A percentile compares a stretch with the other conserved stretches of the same genome.
Evolutionary conservation across 2,113 vertebrate genomes (phyloP).

Genomic region (Syngnathoides biaculeatus): DNA sequence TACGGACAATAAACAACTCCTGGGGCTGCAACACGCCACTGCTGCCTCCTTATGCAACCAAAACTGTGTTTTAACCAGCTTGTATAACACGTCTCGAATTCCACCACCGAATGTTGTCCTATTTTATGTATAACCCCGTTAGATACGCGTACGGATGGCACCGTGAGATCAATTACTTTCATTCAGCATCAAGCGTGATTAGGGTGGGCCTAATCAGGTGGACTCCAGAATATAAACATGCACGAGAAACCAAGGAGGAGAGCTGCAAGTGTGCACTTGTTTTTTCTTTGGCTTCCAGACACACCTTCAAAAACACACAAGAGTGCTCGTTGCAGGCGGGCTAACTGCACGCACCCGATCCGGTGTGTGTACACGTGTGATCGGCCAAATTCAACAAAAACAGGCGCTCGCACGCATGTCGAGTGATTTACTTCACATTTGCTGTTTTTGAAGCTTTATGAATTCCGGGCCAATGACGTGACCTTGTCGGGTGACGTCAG

Average conservation of each 20-base stretch:
- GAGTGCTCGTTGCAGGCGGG: conserved; percentile 33
- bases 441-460: too few species aligned
- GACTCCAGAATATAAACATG: conserved; percentile 11
- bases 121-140: background rate
- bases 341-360: conserved; percentile 12
- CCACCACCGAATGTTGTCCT: background rate
- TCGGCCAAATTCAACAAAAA: background rate
- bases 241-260: background rate
- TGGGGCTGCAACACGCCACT: too few species aligned
- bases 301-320: conserved; percentile 27
- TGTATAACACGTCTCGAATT: background rate
- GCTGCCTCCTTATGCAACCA: background rate
- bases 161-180: background rate
- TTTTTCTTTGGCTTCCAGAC: too few species aligned
- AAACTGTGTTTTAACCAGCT: too few species aligned
- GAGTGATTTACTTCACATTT: too few species aligned
- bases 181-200: background rate
- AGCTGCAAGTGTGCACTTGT: conserved; percentile 4
- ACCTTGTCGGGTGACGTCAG: too few species aligned
- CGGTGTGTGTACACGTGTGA: background rate
- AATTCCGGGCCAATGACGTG: too few species aligned
- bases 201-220: background rate
- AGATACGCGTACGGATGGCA: background rate
- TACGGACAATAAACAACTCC: background rate
- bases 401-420: too few species aligned